Base-by-base conservation (phyloP, 1,140 invertebrate genomes). In the Calliopsis andreniformis region DNA sequence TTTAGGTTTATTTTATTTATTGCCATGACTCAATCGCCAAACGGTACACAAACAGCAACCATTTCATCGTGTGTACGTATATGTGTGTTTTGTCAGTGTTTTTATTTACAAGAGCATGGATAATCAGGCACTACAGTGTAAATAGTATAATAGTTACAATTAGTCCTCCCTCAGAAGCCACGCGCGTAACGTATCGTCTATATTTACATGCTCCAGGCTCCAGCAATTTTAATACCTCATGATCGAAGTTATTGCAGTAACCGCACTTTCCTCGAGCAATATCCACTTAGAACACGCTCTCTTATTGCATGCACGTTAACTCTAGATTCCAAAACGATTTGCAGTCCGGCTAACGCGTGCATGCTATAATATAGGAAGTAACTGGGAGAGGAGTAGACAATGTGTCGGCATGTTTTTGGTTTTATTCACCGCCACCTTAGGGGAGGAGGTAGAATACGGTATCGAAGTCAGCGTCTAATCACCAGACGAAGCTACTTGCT, bases 361-460 rank as follows among this genome's bases (percentile, higher is more conserved):
- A 83, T 82, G 62, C 71, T 75, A 23, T 39, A 76, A 83, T 30
- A 25, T 32, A 45, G 35, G 49, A 45, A 0, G 25, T 10, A 39
- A 39, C 35, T 28, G 59, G 35, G 23, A 23, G 16, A 53, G 35
- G 23, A 23, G 16, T 79, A 63, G 51, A 76, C 70, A 68, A 79
- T n/a, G n/a, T 69, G 55, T 51, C 43, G 42, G 51, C 45, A 10
- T 7, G n/a, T 55, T 73, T 59, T 30, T 39, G 35, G 18, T 62
- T 77, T 83, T 86, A 87, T 88, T 90, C 83, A 91, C 87, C 89
- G 85, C 83, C 88, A 91, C 87, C 88, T 70, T 64, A 62, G 18
- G 51, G 51, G 25, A 55, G 69, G 59, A 62, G 78, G 23, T 45
- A 78, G 23, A 67, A 28, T 68, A 35, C 30, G 56, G 10, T 39